phyloP scores from a whole-genome alignment of 2,113 vertebrate genomes.

The Tenebrosternarchus preto region DNA sequence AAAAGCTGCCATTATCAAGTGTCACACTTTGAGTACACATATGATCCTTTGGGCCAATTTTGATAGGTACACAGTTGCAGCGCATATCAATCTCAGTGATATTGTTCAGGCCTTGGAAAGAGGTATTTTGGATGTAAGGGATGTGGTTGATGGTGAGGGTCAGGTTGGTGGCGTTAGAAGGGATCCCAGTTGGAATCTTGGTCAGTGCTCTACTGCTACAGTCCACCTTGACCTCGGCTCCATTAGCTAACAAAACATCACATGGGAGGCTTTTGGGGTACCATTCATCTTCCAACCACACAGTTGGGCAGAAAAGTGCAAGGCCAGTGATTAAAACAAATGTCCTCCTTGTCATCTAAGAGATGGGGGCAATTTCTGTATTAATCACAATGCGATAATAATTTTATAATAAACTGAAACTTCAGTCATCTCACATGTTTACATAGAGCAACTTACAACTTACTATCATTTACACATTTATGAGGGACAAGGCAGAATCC shows the following conservation, averaged over 20 bases:
- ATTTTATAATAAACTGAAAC: neutral
- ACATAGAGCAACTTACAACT: neutral
- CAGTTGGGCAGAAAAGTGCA: conserved; percentile 32
- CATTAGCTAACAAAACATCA: conserved; percentile 70
- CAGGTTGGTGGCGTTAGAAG: conserved; percentile 84
- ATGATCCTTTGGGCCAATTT: conserved; percentile 80
- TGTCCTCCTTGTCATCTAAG: conserved; percentile 43
- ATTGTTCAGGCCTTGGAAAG: conserved; percentile 78
- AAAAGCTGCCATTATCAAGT: conserved; percentile 78
- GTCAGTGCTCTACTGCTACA: conserved; percentile 82
- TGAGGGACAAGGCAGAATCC: neutral
- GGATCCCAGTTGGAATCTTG: conserved; percentile 80
- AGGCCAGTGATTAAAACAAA: conserved; percentile 32
- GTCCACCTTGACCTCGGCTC: conserved; percentile 78
- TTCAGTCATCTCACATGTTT: neutral
- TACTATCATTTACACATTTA: no score
- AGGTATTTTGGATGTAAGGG: conserved; percentile 70
- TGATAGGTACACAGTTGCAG: conserved; percentile 90
- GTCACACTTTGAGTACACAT: conserved; percentile 70
- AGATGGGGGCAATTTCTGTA: neutral
- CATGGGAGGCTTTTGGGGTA: conserved; percentile 91
- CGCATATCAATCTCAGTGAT: conserved; percentile 89
- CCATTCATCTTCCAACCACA: conserved; percentile 64
- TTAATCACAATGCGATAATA: neutral
- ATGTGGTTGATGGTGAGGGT: conserved; percentile 93